These are phyloP conservation scores for Notocelia uddmanniana DNA, from an alignment of 2,888 invertebrate species.

Conservation along the genomic window DNA sequence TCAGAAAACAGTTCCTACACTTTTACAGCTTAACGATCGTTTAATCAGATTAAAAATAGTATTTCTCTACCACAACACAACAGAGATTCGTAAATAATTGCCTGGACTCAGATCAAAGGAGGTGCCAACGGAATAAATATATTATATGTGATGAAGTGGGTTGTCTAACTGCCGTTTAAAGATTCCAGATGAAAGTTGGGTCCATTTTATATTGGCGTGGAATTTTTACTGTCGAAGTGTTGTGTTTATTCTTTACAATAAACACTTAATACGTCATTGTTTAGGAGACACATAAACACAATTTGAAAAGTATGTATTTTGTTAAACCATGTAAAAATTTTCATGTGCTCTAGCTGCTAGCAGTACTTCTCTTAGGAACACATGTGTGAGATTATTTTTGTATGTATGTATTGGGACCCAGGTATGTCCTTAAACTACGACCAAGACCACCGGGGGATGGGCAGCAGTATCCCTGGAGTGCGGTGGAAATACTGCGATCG, in stretches of 20 bases:
- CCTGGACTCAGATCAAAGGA: slow-evolving; percentile 34
- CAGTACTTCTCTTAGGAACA: too few species aligned
- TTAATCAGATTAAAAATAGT: slow-evolving; percentile 36
- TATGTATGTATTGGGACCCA: too few species aligned
- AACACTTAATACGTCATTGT: background rate
- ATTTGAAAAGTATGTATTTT: too few species aligned
- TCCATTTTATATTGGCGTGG: slow-evolving; percentile 1
- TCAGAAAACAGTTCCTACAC: slow-evolving; percentile 6
- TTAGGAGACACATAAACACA: too few species aligned
- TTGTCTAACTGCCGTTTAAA: slow-evolving; percentile 32
- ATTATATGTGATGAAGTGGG: slow-evolving; percentile 17
- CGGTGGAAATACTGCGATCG: too few species aligned
- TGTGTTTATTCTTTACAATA: background rate
- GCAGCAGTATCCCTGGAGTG: too few species aligned
- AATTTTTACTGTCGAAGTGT: slow-evolving; percentile 11
- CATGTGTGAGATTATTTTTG: too few species aligned
- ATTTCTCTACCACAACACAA: slow-evolving; percentile 12
- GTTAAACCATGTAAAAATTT: too few species aligned
- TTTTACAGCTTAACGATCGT: slow-evolving; percentile 12
- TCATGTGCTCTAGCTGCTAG: too few species aligned
- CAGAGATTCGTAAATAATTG: slow-evolving; percentile 18
- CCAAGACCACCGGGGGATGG: too few species aligned
- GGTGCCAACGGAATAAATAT: slow-evolving; percentile 22
- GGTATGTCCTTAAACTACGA: too few species aligned
- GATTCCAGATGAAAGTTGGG: slow-evolving; percentile 18